Evolutionary conservation across 2,888 invertebrate species (phyloP).

Genomic region (Halocaridina rubra): DNA sequence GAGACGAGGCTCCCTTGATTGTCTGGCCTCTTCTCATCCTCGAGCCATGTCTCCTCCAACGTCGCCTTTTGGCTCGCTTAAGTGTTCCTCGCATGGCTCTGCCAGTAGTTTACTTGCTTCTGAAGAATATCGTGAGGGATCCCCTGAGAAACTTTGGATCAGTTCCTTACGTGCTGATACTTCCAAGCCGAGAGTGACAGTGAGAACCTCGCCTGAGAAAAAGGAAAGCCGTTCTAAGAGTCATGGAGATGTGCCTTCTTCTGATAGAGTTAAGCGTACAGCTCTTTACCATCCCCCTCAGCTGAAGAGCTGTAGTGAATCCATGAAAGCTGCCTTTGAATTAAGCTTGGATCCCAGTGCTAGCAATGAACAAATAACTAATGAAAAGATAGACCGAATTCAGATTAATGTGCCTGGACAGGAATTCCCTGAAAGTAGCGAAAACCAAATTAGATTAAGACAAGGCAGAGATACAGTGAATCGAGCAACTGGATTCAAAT

Average conservation of each 20-base stretch:
- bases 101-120: constrained; percentile 48
- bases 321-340: constrained; percentile 58
- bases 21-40: constrained; percentile 44
- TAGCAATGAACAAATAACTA: not conserved
- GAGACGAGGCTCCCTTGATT: constrained; percentile 51
- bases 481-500: not conserved
- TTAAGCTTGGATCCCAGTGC: constrained; percentile 34
- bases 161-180: constrained; percentile 46
- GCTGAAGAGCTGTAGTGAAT: constrained; percentile 35
- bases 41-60: constrained; percentile 44
- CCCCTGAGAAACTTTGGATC: constrained; percentile 60
- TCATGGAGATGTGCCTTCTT: constrained; percentile 15
- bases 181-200: not conserved
- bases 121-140: constrained; percentile 58
- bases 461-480: not conserved
- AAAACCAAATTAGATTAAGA: not conserved
- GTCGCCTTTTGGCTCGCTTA: constrained; percentile 40
- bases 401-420: not conserved
- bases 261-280: constrained; percentile 57
- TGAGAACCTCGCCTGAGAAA: constrained; percentile 24
- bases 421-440: not conserved
- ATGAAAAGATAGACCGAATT: not conserved
- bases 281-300: constrained; percentile 57
- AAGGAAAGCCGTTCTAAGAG: constrained; percentile 18
- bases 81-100: constrained; percentile 42